A percentile compares a stretch with the other conserved stretches of the same genome.
Conservation (phyloP, 2,888 invertebrate species). For the Tenthredo distinguenda region DNA sequence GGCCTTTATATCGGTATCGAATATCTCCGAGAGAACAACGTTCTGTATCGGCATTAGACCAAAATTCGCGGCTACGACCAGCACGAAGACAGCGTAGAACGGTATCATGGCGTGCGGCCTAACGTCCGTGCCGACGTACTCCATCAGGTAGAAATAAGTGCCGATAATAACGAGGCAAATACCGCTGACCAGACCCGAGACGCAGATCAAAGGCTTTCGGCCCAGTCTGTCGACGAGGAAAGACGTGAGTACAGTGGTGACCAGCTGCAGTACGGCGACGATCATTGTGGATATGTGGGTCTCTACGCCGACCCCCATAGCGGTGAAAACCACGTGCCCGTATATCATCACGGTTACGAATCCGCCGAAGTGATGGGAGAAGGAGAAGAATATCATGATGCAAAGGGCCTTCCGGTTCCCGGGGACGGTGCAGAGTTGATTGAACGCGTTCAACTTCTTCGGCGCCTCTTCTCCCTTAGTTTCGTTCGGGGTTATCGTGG, state of each 20-base stretch:
- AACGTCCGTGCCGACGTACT: constrained; percentile 61
- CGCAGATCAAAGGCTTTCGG: constrained; percentile 76
- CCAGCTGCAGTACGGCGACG: constrained; percentile 66
- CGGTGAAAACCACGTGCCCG: constrained; percentile 77
- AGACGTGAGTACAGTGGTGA: constrained; percentile 70
- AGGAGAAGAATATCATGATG: constrained; percentile 75
- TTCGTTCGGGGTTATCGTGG: not conserved
- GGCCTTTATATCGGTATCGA: constrained; percentile 66
- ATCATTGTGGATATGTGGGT: constrained; percentile 66
- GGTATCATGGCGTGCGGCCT: constrained; percentile 58
- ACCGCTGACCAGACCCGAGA: constrained; percentile 68
- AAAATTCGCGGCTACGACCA: constrained; percentile 64
- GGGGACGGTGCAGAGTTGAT: constrained; percentile 63
- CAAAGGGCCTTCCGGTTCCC: constrained; percentile 75
- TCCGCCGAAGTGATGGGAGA: constrained; percentile 79
- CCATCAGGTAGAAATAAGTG: constrained; percentile 62
- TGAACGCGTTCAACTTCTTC: constrained; percentile 57
- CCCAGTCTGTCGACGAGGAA: constrained; percentile 77
- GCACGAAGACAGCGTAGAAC: constrained; percentile 60
- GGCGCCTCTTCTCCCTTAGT: constrained; percentile 46
- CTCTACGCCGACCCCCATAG: constrained; percentile 60
- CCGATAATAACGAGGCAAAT: constrained; percentile 64
- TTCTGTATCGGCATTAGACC: constrained; percentile 62
- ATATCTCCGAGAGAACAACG: constrained; percentile 66
- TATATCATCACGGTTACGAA: constrained; percentile 72